Evolutionary conservation across 2,888 invertebrate species (phyloP).

Genomic region (Lutraria lutraria): DNA sequence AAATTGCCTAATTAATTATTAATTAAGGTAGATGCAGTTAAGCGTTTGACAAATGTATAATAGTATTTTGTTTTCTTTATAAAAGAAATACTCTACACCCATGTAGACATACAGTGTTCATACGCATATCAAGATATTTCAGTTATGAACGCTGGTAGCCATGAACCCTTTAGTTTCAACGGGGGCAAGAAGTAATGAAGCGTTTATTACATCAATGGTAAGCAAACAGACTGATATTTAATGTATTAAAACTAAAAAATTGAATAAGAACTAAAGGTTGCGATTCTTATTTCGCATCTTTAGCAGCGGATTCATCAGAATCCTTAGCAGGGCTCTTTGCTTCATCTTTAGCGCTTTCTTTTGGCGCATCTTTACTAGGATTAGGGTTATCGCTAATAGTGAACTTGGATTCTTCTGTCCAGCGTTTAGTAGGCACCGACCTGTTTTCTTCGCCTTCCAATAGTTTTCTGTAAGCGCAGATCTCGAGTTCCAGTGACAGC

Average conservation of each 20-base stretch:
- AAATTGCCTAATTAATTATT: neutral
- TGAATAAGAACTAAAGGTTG: neutral
- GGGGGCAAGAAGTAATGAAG: neutral
- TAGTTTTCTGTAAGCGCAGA: slow-evolving; percentile 88
- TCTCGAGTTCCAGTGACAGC: slow-evolving; percentile 88
- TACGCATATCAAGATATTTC: neutral
- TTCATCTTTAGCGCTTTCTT: slow-evolving; percentile 51
- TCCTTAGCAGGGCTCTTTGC: slow-evolving; percentile 45
- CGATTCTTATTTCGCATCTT: slow-evolving; percentile 44
- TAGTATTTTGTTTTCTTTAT: neutral
- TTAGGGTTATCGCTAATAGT: slow-evolving; percentile 26
- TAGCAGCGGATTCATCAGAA: slow-evolving; percentile 17
- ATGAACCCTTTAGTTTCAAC: slow-evolving; percentile 11
- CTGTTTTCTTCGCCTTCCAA: slow-evolving; percentile 88
- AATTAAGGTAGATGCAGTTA: neutral
- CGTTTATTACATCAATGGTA: neutral
- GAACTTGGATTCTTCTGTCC: slow-evolving; percentile 25
- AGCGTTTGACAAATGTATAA: neutral
- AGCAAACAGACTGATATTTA: slow-evolving; percentile 23
- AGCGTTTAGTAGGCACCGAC: slow-evolving; percentile 73
- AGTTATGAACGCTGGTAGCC: neutral
- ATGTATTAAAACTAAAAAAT: slow-evolving; percentile 17
- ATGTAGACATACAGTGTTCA: neutral
- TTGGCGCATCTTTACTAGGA: slow-evolving; percentile 52
- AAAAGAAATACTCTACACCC: slow-evolving; percentile 13